Percentiles rank a stretch among this genome's conserved stretches.
These are phyloP conservation scores for Myripristis murdjan DNA, from an alignment of 2,797 vertebrate genomes.

Conservation along the genomic window DNA sequence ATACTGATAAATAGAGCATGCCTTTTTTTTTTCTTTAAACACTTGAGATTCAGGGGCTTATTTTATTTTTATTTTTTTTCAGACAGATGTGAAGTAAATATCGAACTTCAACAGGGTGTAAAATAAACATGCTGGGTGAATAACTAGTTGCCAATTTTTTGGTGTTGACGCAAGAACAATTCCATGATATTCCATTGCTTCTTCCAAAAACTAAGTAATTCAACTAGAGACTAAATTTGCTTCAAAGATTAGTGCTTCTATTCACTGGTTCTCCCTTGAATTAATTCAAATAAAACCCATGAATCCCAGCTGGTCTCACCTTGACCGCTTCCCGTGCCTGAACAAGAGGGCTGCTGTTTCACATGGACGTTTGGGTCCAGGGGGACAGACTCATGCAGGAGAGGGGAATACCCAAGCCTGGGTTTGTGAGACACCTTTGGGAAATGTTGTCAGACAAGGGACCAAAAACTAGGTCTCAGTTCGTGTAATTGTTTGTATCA, in stretches of 20 bases:
- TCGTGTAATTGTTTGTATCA: slow-evolving; percentile 61
- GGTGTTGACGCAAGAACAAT: too few relatives aligned
- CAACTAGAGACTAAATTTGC: background rate
- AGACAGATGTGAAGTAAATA: too few relatives aligned
- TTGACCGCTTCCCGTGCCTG: slow-evolving; percentile 41
- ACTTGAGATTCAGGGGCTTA: too few relatives aligned
- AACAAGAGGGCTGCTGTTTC: slow-evolving; percentile 56
- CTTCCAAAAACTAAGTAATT: too few relatives aligned
- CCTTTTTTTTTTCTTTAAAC: too few relatives aligned
- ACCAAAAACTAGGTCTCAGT: slow-evolving; percentile 38
- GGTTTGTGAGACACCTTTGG: slow-evolving; percentile 59
- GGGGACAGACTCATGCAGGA: slow-evolving; percentile 42
- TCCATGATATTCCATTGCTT: too few relatives aligned
- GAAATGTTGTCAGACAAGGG: slow-evolving; percentile 62
- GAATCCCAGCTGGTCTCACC: slow-evolving; percentile 47
- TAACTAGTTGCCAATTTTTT: too few relatives aligned
- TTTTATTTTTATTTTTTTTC: too few relatives aligned
- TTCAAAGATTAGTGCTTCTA: slow-evolving; percentile 10
- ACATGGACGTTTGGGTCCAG: slow-evolving; percentile 46
- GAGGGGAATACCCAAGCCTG: slow-evolving; percentile 50
- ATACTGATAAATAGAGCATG: too few relatives aligned
- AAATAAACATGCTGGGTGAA: too few relatives aligned
- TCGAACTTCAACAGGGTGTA: too few relatives aligned
- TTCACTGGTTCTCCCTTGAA: slow-evolving; percentile 44
- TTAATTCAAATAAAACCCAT: slow-evolving; percentile 39